Base-by-base conservation (phyloP, 2,888 invertebrate species). In the Spodoptera littoralis region DNA sequence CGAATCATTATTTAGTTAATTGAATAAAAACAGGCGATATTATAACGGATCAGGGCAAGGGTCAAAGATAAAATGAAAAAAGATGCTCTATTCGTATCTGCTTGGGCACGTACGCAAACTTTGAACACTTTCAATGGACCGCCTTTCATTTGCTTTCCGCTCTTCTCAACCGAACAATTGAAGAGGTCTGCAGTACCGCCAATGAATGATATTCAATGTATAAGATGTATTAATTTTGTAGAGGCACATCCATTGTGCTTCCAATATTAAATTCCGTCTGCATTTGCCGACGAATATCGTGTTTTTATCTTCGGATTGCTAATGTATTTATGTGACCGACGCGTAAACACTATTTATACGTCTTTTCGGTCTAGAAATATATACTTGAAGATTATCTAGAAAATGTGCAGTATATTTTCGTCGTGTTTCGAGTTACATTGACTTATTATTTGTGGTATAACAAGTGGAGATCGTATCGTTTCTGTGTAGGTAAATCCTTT, bases 11-110 rank as follows among this genome's bases (percentile, higher is more conserved):
- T 78, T 75, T 69, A 58, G 74, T 77, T 83, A 80, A 84, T 86
- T 82, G 66, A 84, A 84, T 83, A 81, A 84, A 83, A 81, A 84
- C 74, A 77, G 59, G 74, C 63, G 84, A 84, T 85, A 83, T 83
- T 81, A 74, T 70, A 79, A 82, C 76, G 68, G 67, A 70, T 66
- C 50, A 57, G 70, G 69, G 51, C 56, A 73, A 52, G 62, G 77
- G 79, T 77, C 61, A 77, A 13, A 65, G 79, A 80, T 80, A 79
- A 75, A 59, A 77, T 72, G 43, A 57, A 70, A 70, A 61, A 68
- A 59, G 72, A 65, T 73, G 67, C 69, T 79, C 62, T 68, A 65
- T 80, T 71, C 63, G 48, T 54, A 64, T 53, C 60, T 45, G 70
- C 59, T 24, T 13, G 67, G 63, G 81, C 81, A 86, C 84, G 85